Evolutionary conservation across 2,888 invertebrate genomes (phyloP).

Genomic region (Agrotis puta): DNA sequence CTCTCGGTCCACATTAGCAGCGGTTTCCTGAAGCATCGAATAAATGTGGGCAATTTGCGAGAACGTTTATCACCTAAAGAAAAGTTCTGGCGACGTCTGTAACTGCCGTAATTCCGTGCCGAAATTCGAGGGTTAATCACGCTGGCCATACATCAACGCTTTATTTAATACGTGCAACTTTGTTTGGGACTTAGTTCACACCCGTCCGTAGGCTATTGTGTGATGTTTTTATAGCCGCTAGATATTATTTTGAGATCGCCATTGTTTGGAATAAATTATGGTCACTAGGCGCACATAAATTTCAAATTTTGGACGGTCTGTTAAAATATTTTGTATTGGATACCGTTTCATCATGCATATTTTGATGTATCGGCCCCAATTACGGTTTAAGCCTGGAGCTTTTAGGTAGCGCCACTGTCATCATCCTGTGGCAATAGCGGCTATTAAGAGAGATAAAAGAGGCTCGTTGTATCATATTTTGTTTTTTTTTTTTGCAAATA

Average conservation of each 20-base stretch:
- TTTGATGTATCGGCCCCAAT: slow-evolving; percentile 38
- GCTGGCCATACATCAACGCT: slow-evolving; percentile 82
- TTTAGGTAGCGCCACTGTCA: slow-evolving; percentile 21
- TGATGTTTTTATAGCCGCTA: slow-evolving; percentile 62
- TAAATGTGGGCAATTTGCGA: slow-evolving; percentile 89
- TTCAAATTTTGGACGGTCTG: slow-evolving; percentile 45
- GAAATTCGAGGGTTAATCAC: slow-evolving; percentile 87
- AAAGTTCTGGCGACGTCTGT: slow-evolving; percentile 87
- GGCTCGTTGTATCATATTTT: too few relatives aligned
- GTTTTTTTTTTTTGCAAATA: background rate
- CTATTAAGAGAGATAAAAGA: background rate
- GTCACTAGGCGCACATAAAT: slow-evolving; percentile 51
- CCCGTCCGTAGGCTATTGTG: slow-evolving; percentile 60
- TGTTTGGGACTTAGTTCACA: slow-evolving; percentile 76
- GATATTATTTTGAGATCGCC: slow-evolving; percentile 63
- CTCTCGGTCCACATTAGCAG: slow-evolving; percentile 81
- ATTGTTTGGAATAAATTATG: slow-evolving; percentile 59
- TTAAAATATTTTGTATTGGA: slow-evolving; percentile 54
- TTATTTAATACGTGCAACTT: slow-evolving; percentile 84
- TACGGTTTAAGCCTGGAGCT: slow-evolving; percentile 23
- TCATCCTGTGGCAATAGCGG: background rate
- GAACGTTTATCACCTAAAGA: slow-evolving; percentile 89
- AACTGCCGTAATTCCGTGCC: slow-evolving; percentile 85
- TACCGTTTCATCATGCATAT: slow-evolving; percentile 39
- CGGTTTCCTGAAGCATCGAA: slow-evolving; percentile 82